Percentiles rank a stretch among this genome's conserved stretches.
Evolutionary conservation across 2,888 invertebrate genomes (phyloP).

Genomic region (Acronicta aceris): DNA sequence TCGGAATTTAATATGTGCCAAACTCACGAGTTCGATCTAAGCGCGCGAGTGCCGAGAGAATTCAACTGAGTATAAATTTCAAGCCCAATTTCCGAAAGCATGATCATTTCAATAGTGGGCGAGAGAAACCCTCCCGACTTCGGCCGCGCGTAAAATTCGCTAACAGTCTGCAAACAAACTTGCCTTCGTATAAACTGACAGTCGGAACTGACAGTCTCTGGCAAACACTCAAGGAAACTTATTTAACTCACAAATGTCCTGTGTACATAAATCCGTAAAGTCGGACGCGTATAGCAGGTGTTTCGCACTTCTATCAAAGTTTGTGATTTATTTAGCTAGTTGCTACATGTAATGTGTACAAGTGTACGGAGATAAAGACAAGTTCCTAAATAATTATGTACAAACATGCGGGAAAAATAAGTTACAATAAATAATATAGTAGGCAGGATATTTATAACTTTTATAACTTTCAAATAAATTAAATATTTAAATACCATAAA

Average conservation of each 20-base stretch:
- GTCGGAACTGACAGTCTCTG: conserved; percentile 37
- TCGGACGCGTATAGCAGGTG: conserved; percentile 46
- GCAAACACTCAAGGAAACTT: conserved; percentile 58
- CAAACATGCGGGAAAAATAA: no score
- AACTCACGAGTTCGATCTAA: conserved; percentile 28
- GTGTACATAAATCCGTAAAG: conserved; percentile 53
- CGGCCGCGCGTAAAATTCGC: conserved; percentile 65
- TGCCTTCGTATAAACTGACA: conserved; percentile 54
- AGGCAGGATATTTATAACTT: no score
- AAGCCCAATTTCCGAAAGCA: conserved; percentile 52
- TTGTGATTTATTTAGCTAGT: conserved; percentile 47
- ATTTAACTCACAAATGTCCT: conserved; percentile 57
- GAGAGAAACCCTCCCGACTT: conserved; percentile 21
- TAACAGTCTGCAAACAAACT: conserved; percentile 65
- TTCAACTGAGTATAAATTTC: conserved; percentile 50
- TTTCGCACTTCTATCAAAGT: conserved; percentile 46
- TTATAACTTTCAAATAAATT: no score
- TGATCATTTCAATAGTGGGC: conserved; percentile 46
- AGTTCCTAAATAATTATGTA: not conserved
- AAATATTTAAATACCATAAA: no score
- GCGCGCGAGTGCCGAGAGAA: conserved; percentile 31
- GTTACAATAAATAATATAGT: no score
- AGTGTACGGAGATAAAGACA: not conserved
- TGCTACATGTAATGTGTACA: conserved; percentile 16
- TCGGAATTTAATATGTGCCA: conserved; percentile 42